phyloP scores from a whole-genome alignment of 1,140 invertebrate species.

The Hyposmocoma kahamanoa region DNA sequence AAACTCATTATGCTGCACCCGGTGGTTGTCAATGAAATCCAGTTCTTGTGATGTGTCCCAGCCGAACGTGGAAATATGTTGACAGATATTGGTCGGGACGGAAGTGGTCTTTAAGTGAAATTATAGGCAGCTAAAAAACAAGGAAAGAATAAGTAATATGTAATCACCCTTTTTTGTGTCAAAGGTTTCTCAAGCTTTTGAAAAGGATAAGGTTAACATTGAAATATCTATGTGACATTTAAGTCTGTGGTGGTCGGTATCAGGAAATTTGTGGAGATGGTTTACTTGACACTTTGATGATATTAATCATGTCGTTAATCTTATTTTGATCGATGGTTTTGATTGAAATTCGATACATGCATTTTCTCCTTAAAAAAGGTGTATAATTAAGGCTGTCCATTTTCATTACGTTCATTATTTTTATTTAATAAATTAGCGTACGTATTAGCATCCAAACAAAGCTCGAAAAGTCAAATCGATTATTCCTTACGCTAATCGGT shows the following conservation, averaged over 20 bases:
- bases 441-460: no score
- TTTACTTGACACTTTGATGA: no score
- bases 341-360: no score
- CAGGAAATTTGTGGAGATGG: not conserved
- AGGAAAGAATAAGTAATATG: slow-evolving; percentile 52
- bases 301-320: not conserved
- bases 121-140: slow-evolving; percentile 62
- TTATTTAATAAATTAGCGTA: no score
- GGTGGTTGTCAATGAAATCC: slow-evolving; percentile 65
- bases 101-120: slow-evolving; percentile 67
- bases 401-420: no score
- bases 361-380: no score
- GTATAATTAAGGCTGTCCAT: no score
- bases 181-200: slow-evolving; percentile 47
- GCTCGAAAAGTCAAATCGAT: no score
- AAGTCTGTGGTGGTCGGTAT: not conserved
- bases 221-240: slow-evolving; percentile 3
- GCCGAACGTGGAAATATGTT: slow-evolving; percentile 68
- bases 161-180: slow-evolving; percentile 53
- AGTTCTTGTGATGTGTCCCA: slow-evolving; percentile 68
- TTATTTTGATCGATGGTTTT: not conserved
- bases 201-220: slow-evolving; percentile 13
- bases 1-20: slow-evolving; percentile 65
- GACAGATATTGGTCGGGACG: slow-evolving; percentile 68
- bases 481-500: no score